Evolutionary conservation across 2,797 vertebrate species (phyloP), one percentile per base, ranked within the genome.

Genomic region (Hoplostethus mediterraneus): DNA sequence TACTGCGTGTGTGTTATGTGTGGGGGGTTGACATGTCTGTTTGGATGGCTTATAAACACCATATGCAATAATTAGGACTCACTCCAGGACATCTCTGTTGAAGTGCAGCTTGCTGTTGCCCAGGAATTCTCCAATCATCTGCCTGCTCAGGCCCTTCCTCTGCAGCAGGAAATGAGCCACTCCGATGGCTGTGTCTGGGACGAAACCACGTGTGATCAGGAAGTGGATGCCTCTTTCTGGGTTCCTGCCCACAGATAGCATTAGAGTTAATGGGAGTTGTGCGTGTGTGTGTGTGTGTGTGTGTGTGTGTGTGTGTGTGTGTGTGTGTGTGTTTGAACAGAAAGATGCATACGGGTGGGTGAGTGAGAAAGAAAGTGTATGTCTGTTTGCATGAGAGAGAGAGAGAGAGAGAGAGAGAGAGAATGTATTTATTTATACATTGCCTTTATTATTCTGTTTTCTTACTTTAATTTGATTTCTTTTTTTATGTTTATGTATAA

Each of bases 31-130:
- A n/a, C n/a, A n/a, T n/a, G 51, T 14, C 13, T 25, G 11, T 55
- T 36, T 16, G 49, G 28, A 13, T 33, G 6, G 51, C 17, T 7
- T 53, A 14, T 56, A 9, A 9, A 44, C 21, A 6, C 7, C 36
- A 52, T 38, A 4, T 65, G 33, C 17, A 17, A 69, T 60, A 40
- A 54, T 11, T 16, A 56, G 36, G 5, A 94, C 95, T 94, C 68
- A 95, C 95, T 95, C 95, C 4, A 95, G 89, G 36, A 99, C 97
- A 0, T 99, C 97, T 31, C 97, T 95, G 95, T 99, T 99, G 94
- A 99, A 99, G 69, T 97, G 98, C 84, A 98, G 96, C 93, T 99
- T 99, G 96, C 96, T 98, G 94, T 98, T 99, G 8, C 98, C 98
- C 84, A 99, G 94, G 82, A 99, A 99, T 68, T 99, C 98, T 72